Evolutionary conservation across 2,797 vertebrate genomes (phyloP), one percentile per base, ranked within the genome.

Genomic region (Tenualosa thibaudeaui): DNA sequence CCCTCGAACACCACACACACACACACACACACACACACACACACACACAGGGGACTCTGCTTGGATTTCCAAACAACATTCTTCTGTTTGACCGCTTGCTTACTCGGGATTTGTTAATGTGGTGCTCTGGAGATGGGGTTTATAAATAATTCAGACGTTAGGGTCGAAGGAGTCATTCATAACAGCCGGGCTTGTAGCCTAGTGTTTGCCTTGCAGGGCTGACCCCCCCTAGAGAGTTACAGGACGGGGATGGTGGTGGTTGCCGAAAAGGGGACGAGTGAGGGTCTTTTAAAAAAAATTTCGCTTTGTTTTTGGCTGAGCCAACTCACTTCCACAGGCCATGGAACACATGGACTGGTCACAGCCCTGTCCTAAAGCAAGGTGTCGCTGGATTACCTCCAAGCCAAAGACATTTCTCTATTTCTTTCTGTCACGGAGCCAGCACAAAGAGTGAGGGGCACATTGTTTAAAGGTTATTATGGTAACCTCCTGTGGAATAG

Each of bases 141-240:
- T 86, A 88, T 89, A 85, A 89, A 90, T 86, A 88, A 89, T 86
- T 88, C 87, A 90, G 84, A 86, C 82, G 53, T 84, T 53, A 85
- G 89, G 82, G 71, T 78, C 86, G 82, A 53, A 85, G 82, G 81
- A 88, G 85, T 88, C 83, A 83, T 85, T 82, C 43, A 56, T 86
- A 88, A 89, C 85, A 86, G 85, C 85, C 83, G 71, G 71, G 71
- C 71, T 78, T 78, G 71, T 78, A 87, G 82, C 56, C 86, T 65
- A 84, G 19, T 89, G 83, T 88, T 87, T 89, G 86, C 85, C 87
- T 87, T 89, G 82, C 87, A 22, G 71, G 71, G 37, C 40, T 78
- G 71, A 43, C 37, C n/a, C 31, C 71, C 71, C 68, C 68, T 15
- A 31, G 68, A 71, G 68, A 71, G 68, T 71, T 40, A 17, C 26